Base-by-base conservation (phyloP, 2,113 vertebrate genomes). In the Pygoscelis adeliae region DNA sequence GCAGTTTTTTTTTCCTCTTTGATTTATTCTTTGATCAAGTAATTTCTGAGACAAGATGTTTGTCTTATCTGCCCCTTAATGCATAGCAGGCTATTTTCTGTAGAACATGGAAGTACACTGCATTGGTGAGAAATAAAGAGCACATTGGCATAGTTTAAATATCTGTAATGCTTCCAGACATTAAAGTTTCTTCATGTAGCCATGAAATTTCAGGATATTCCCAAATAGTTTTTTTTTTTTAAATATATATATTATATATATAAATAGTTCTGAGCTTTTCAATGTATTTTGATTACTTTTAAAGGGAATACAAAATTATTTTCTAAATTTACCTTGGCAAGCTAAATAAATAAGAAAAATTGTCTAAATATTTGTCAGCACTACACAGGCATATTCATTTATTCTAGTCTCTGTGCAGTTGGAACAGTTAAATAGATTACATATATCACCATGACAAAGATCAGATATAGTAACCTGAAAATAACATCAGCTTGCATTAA, bases 381-480 rank as follows among this genome's bases (percentile, higher is more conserved):
- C 17, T 83, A 44, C 8, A 23, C 22, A 89, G 22, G 12, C 15
- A 47, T 76, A 69, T 56, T 78, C 15, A 84, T 84, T 93, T 88
- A 61, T 83, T 73, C 36, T 72, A 69, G 25, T 34, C 17, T 69
- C 30, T 52, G 32, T 50, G 44, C 23, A 66, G 42, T 5, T 72
- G 56, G 59, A 89, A 52, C 13, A 42, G 36, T 80, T 90, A 83
- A 92, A 92, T 38, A 65, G 30, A 86, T 80, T 79, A 83, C 29
- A 80, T 93, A 59, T 69, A 65, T 86, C 94, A 96, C 56, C n/a
- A 77, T 66, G 62, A 73, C 62, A 83, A 77, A 93, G 49, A 90
- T 90, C 52, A 85, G 47, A 59, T 44, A 73, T 2, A 70, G 46
- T 49, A 90, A 66, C 6, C 23, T 53, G 83, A 89, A 90, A 92